phyloP scores from a whole-genome alignment of 1,140 invertebrate species.

The Conus ventricosus region DNA sequence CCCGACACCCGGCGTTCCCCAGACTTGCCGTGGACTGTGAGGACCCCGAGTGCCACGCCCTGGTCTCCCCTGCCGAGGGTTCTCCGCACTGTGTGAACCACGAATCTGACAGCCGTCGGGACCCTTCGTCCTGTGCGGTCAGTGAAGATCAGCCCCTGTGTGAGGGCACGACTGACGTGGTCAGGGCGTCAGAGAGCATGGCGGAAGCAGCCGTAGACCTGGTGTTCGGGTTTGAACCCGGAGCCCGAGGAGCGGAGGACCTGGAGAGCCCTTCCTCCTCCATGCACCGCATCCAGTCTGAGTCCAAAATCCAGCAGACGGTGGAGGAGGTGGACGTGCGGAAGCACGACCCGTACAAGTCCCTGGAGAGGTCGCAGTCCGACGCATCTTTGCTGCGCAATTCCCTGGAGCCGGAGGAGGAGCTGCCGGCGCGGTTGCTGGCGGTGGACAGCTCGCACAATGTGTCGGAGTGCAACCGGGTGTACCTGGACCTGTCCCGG shows the following conservation, averaged over 20 bases:
- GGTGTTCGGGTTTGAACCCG: background rate
- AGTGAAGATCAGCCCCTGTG: background rate
- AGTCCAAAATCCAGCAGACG: slow-evolving; percentile 3
- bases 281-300: slow-evolving; percentile 37
- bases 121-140: background rate
- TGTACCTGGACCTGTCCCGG: slow-evolving; percentile 62
- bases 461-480: slow-evolving; percentile 63
- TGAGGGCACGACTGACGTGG: background rate
- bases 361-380: slow-evolving; percentile 63
- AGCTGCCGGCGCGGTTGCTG: slow-evolving; percentile 24
- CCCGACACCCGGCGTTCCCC: background rate
- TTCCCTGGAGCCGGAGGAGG: slow-evolving; percentile 12
- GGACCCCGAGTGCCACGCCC: background rate
- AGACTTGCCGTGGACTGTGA: background rate
- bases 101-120: no score
- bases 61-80: background rate
- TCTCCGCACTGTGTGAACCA: no score
- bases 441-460: slow-evolving; percentile 52
- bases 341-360: slow-evolving; percentile 56
- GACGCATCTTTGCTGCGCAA: slow-evolving; percentile 56
- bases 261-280: slow-evolving; percentile 34
- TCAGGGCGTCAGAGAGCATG: background rate
- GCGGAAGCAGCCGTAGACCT: slow-evolving; percentile 14
- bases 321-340: slow-evolving; percentile 27
- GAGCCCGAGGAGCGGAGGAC: background rate